A percentile compares a stretch with the other conserved stretches of the same genome.
Evolutionary conservation across 92 coral and sea anemone species (phyloP).

Genomic region (Epizoanthus illoricatus): DNA sequence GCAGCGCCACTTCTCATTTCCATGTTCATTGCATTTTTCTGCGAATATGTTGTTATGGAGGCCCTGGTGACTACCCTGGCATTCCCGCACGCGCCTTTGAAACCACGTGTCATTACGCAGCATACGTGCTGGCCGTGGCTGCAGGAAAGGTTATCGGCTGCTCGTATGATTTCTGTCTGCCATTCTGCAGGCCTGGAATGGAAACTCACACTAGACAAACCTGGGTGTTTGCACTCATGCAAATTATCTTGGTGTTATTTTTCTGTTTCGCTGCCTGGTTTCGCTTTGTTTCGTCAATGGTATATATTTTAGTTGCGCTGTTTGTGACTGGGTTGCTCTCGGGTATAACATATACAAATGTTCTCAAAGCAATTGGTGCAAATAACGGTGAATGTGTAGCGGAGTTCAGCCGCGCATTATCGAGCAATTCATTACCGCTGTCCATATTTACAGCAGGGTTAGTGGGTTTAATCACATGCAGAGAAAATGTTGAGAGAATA

Average conservation of each 20-base stretch:
- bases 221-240: background rate
- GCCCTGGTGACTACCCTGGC: background rate
- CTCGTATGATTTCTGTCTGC: background rate
- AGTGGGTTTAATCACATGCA: background rate
- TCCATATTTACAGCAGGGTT: background rate
- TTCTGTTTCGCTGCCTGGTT: background rate
- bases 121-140: background rate
- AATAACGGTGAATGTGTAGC: background rate
- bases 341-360: background rate
- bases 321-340: background rate
- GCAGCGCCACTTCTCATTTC: background rate
- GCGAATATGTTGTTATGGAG: background rate
- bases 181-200: background rate
- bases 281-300: background rate
- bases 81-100: background rate
- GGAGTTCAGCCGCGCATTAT: slow-evolving; percentile 1
- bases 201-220: background rate
- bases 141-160: background rate
- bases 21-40: background rate
- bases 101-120: slow-evolving; percentile 12
- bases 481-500: background rate
- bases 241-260: background rate
- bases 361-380: background rate
- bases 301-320: background rate
- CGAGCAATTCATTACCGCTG: background rate